phyloP scores from a whole-genome alignment of 2,113 vertebrate genomes.

The Ailuropoda melanoleuca region DNA sequence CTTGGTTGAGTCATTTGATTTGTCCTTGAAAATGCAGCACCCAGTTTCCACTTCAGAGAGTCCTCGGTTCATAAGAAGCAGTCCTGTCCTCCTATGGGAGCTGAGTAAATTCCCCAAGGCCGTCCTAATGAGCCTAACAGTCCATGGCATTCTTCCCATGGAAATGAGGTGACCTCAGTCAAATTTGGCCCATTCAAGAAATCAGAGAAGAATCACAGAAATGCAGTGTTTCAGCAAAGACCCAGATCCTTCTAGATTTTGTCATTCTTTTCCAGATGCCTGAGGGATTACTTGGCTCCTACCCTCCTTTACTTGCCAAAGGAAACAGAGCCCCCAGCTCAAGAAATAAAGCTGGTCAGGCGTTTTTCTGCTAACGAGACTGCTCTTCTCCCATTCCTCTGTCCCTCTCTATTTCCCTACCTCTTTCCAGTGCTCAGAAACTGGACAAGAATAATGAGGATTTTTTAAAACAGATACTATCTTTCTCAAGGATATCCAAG shows the following conservation, averaged over 20 bases:
- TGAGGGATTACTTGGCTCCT: rapidly evolving
- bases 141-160: background rate
- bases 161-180: background rate
- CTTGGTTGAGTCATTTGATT: background rate
- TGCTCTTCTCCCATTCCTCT: background rate
- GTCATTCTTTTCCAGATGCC: background rate
- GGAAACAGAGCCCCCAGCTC: background rate
- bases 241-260: background rate
- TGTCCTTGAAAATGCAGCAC: background rate
- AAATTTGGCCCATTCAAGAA: background rate
- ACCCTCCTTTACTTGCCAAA: background rate
- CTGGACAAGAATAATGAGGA: background rate
- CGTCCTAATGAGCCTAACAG: background rate
- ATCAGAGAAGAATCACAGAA: background rate
- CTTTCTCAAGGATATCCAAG: background rate
- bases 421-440: background rate
- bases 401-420: background rate
- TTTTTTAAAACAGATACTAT: background rate
- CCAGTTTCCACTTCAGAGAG: background rate
- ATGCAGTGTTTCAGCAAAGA: background rate
- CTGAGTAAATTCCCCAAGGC: background rate
- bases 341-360: background rate
- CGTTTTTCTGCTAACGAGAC: background rate
- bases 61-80: background rate
- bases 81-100: background rate